These are phyloP conservation scores for Sebastes alutus DNA, from an alignment of 2,797 vertebrate species.

Conservation along the genomic window DNA sequence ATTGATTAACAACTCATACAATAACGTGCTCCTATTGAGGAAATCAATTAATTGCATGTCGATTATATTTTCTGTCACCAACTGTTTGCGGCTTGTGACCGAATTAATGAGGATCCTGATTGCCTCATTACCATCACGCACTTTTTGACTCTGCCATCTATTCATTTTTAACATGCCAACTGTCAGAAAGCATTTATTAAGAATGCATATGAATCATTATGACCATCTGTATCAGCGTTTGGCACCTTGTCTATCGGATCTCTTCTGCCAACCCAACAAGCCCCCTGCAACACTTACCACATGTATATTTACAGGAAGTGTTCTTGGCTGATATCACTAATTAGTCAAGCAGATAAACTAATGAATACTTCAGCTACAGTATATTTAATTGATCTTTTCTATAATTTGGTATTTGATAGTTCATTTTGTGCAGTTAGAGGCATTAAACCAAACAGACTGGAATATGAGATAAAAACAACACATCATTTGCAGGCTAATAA, in stretches of 20 bases:
- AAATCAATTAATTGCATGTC: slow-evolving; percentile 60
- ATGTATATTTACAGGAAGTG: neutral
- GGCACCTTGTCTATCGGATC: neutral
- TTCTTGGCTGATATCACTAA: neutral
- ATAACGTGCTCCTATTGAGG: slow-evolving; percentile 9
- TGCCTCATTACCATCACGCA: slow-evolving; percentile 52
- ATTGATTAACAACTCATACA: slow-evolving; percentile 58
- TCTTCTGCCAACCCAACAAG: neutral
- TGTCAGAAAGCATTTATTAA: slow-evolving; percentile 62
- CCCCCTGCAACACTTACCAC: neutral
- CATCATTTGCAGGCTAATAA: neutral
- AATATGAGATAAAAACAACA: neutral
- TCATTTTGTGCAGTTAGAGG: neutral
- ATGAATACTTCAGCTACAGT: neutral
- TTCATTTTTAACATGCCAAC: slow-evolving; percentile 63
- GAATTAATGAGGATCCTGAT: slow-evolving; percentile 66
- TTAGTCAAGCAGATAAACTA: neutral
- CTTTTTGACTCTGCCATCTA: slow-evolving; percentile 62
- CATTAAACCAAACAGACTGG: neutral
- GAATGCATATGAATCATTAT: slow-evolving; percentile 41
- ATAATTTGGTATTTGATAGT: neutral
- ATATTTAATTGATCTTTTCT: neutral
- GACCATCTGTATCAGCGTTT: slow-evolving; percentile 63
- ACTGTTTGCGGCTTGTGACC: slow-evolving; percentile 59
- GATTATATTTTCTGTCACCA: slow-evolving; percentile 53